Base-by-base conservation (phyloP, 2,888 invertebrate genomes). In the Pristionchus maxplancki region DNA sequence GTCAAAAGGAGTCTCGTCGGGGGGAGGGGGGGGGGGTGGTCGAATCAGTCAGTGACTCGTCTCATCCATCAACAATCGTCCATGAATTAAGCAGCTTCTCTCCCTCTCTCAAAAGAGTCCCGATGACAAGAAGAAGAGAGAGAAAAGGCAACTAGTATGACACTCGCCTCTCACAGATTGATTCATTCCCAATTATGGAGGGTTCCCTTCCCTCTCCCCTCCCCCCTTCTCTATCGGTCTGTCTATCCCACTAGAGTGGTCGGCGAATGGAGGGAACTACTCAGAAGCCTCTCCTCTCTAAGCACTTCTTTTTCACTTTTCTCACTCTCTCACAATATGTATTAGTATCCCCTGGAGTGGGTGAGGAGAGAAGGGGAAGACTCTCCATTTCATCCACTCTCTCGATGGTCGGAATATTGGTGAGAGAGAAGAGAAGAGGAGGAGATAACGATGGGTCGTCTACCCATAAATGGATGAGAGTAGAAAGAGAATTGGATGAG, bases 401-500 rank as follows among this genome's bases (percentile, higher is more conserved):
- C 50, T 50, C 50, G 20, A 20, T 13, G 50, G 50, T 50, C 50
- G n/a, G n/a, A n/a, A n/a, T n/a, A n/a, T n/a, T n/a, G n/a, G n/a
- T n/a, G n/a, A 50, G 17, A 34, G 34, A 34, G 34, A 62, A 24
- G 62, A 11, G 28, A 28, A 28, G n/a, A n/a, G 34, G 31, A 28
- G 20, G 31, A 34, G 74, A 74, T 74, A 74, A 74, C 74, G 74
- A 40, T 24, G 40, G 5, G 17, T 17, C 24, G 20, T 37, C 64
- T n/a, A 64, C 28, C 37, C 40, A 74, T 40, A 74, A 74, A 74
- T 17, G 74, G 74, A 74, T 74, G 74, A 40, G 40, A 74, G 40
- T 74, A 74, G 74, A 50, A 89, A 82, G n/a, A 67, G 58, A 64
- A 67, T 83, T 34, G n/a, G 74, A 84, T 74, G 84, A 78, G 50